Conservation (phyloP, 2,113 vertebrate species). For the Theristicus caerulescens region DNA sequence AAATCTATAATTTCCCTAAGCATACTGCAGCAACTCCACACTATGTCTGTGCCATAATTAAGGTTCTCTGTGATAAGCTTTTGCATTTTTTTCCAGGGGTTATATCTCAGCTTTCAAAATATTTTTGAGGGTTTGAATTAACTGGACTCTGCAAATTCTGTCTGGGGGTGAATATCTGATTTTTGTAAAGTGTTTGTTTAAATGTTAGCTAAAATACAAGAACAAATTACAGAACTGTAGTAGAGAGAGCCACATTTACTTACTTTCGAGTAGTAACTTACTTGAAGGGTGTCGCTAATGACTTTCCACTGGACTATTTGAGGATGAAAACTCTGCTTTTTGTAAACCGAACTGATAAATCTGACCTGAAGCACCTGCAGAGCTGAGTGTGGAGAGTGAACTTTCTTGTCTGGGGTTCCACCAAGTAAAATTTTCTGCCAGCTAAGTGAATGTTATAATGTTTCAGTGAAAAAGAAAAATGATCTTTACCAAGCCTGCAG, state of each 20-base stretch:
- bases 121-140: background rate
- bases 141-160: background rate
- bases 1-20: slow-evolving; percentile 23
- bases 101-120: slow-evolving; percentile 10
- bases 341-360: background rate
- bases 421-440: background rate
- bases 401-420: background rate
- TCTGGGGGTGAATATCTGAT: background rate
- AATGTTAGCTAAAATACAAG: background rate
- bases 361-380: background rate
- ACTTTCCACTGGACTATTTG: background rate
- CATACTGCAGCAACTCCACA: background rate
- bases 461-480: slow-evolving; percentile 42
- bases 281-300: background rate
- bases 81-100: background rate
- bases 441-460: background rate
- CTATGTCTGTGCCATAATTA: slow-evolving; percentile 34
- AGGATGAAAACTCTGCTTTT: background rate
- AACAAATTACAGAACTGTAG: background rate
- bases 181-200: background rate
- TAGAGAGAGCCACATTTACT: background rate
- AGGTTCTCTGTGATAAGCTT: slow-evolving; percentile 37
- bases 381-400: background rate
- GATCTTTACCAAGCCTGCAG: slow-evolving; percentile 38
- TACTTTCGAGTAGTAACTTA: background rate